phyloP scores from a whole-genome alignment of 2,888 invertebrate species.

The Sesia bembeciformis region DNA sequence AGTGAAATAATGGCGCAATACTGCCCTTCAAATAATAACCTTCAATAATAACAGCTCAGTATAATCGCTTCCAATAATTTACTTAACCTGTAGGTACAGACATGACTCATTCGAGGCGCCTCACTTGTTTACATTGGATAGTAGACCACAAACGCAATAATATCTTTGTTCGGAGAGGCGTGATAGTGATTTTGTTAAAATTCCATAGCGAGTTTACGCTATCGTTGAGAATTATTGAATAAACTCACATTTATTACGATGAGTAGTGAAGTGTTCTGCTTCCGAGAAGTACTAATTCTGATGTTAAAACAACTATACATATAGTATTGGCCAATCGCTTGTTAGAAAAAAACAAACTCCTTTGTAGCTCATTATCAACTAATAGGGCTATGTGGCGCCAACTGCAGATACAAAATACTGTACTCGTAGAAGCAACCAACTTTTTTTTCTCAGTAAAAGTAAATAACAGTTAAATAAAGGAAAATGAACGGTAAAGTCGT shows the following conservation, averaged over 20 bases:
- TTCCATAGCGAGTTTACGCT: background rate
- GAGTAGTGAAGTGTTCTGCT: too few relatives aligned
- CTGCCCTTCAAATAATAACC: background rate
- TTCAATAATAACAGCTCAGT: background rate
- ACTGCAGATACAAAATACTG: too few relatives aligned
- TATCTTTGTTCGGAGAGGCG: background rate
- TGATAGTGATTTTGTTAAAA: background rate
- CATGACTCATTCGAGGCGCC: background rate
- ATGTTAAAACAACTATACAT: too few relatives aligned
- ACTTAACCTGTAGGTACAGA: background rate
- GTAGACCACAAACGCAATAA: background rate
- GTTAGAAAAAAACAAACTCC: too few relatives aligned
- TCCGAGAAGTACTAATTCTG: too few relatives aligned
- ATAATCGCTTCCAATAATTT: background rate
- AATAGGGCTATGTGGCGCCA: too few relatives aligned
- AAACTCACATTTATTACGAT: background rate
- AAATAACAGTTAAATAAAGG: too few relatives aligned
- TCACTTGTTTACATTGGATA: background rate
- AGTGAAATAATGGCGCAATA: background rate
- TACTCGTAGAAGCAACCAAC: too few relatives aligned
- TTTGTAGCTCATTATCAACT: too few relatives aligned
- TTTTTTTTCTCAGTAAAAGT: too few relatives aligned
- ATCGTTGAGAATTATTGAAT: background rate
- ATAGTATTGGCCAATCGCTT: too few relatives aligned
- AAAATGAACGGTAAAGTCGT: too few relatives aligned